Evolutionary conservation across 2,797 vertebrate species (phyloP).

Genomic region (Cirrhinus mrigala): DNA sequence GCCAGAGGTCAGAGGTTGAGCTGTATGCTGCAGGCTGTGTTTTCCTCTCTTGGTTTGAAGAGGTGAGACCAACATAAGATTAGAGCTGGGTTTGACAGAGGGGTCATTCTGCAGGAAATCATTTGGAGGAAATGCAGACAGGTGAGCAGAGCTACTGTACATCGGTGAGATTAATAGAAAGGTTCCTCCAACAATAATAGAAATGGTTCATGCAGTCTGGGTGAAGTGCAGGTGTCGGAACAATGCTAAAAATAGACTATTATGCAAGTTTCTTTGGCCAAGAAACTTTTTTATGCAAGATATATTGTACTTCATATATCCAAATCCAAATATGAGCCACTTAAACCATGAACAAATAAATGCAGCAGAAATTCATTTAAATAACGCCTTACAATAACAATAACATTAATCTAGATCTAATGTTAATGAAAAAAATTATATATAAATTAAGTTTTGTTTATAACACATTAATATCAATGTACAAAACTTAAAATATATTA

Average conservation of each 20-base stretch:
- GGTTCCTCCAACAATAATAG: constrained; percentile 14
- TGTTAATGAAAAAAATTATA: background rate
- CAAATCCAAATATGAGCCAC: background rate
- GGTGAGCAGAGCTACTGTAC: constrained; percentile 9
- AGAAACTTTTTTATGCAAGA: background rate
- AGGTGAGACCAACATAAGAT: constrained; percentile 42
- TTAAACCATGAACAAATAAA: background rate
- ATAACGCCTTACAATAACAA: background rate
- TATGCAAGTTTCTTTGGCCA: background rate
- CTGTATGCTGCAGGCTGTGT: constrained; percentile 6
- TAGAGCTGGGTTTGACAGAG: constrained; percentile 26
- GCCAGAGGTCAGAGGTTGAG: constrained; percentile 15
- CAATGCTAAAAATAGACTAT: background rate
- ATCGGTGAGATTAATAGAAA: constrained; percentile 19
- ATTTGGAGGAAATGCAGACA: constrained; percentile 28
- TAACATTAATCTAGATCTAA: background rate
- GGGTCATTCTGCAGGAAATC: constrained; percentile 21
- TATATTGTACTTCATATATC: background rate
- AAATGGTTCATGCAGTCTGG: background rate
- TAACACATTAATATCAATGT: background rate
- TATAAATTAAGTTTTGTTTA: background rate
- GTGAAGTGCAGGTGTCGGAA: background rate
- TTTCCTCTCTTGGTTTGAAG: constrained; percentile 17
- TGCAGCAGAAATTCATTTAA: background rate
- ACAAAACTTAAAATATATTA: background rate